Conservation (phyloP, 2,113 vertebrate genomes). For the Rhegmatorhina hoffmannsi region DNA sequence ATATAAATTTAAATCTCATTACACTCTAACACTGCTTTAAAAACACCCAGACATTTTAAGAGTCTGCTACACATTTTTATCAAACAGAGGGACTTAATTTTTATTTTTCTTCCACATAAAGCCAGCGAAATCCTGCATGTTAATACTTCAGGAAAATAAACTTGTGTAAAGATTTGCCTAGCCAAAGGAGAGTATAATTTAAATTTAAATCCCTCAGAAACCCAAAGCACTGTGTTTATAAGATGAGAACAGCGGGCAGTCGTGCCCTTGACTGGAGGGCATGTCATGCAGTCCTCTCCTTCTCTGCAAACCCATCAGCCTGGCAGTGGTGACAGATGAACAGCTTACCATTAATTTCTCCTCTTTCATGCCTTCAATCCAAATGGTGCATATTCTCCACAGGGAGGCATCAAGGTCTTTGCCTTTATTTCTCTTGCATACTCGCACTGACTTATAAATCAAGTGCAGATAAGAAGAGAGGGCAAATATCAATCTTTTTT, state of each 20-base stretch:
- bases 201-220: conserved; percentile 77
- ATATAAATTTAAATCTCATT: conserved; percentile 71
- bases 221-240: conserved; percentile 74
- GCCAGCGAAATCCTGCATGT: conserved; percentile 60
- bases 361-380: conserved; percentile 84
- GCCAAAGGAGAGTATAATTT: conserved; percentile 72
- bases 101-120: conserved; percentile 60
- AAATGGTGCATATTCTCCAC: conserved; percentile 81
- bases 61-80: conserved; percentile 56
- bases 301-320: conserved; percentile 78
- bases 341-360: conserved; percentile 86
- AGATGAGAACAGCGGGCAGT: conserved; percentile 78
- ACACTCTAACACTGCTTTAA: conserved; percentile 61
- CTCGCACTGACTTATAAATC: conserved; percentile 83
- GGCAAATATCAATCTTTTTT: conserved; percentile 77
- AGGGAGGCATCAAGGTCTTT: conserved; percentile 83
- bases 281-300: conserved; percentile 78
- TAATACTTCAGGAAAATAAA: conserved; percentile 73
- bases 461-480: conserved; percentile 80
- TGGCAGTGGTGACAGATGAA: conserved; percentile 88
- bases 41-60: conserved; percentile 62
- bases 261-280: conserved; percentile 85
- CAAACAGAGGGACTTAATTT: conserved; percentile 61
- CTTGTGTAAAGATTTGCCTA: conserved; percentile 74
- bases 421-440: conserved; percentile 81